Evolutionary conservation across 53 echinoderm and acorn worm genomes (phyloP), one percentile per base, ranked within the genome.

Genomic region (Luidia sarsii): DNA sequence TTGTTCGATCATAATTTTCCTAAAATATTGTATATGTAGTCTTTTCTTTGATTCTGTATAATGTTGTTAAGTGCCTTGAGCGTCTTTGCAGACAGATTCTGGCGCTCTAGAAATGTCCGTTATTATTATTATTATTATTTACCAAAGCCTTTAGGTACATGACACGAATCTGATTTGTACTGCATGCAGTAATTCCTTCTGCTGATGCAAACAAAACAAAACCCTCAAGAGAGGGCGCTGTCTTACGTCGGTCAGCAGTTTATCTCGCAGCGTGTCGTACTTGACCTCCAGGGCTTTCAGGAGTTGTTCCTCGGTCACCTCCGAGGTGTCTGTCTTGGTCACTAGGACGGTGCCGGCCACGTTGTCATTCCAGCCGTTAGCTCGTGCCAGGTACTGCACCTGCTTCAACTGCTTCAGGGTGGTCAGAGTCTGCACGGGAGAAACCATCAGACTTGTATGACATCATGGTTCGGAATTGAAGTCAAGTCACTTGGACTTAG

Each of bases 181-280:
- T n/a, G n/a, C n/a, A n/a, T n/a, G n/a, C n/a, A n/a, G n/a, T n/a
- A n/a, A n/a, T n/a, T n/a, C n/a, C n/a, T n/a, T n/a, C n/a, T n/a
- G n/a, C n/a, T n/a, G n/a, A n/a, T n/a, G n/a, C n/a, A n/a, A n/a
- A 38, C 24, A 65, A 14, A 22, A 29, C 48, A 49, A 48, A 24
- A 48, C 9, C 6, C n/a, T 41, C 27, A 67, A 24, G 29, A 30
- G 5, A 5, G 57, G 29, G n/a, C n/a, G n/a, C n/a, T n/a, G n/a
- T n/a, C 83, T 80, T 46, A 93, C 96, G 86, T 94, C 91, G 20
- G 73, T 80, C 29, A 97, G 52, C 15, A 97, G 86, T 71, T 97
- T 97, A 38, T 97, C 99, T 57, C 91, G 83, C 37, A 97, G 87
- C 3, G 92, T 94, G 89, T 97, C 94, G 72, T 97, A 97, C 48